A percentile compares a stretch with the other conserved stretches of the same genome.
Evolutionary conservation across 2,888 invertebrate species (phyloP).

Genomic region (Oscheius myriophilus): DNA sequence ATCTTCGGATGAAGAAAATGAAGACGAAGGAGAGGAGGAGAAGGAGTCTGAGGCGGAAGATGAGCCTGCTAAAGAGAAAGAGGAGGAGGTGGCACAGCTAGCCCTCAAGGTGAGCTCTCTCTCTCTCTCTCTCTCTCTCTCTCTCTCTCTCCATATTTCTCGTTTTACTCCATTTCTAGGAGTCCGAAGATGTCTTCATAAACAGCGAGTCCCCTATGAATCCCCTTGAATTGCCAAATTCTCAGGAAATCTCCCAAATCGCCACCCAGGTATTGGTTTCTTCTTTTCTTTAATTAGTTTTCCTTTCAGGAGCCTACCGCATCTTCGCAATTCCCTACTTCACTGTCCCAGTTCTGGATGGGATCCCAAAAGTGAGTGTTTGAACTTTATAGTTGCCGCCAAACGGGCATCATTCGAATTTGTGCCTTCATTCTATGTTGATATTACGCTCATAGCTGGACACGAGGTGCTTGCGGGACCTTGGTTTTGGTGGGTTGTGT

Average conservation of each 20-base stretch:
- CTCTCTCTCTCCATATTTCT: not conserved
- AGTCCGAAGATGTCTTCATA: conserved; percentile 12
- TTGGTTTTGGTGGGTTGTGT: too few species aligned
- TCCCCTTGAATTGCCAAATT: not conserved
- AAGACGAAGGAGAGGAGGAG: conserved; percentile 34
- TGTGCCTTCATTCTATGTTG: too few species aligned
- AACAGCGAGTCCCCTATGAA: not conserved
- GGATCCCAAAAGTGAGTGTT: conserved; percentile 9
- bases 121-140: not conserved
- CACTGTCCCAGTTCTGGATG: conserved; percentile 6
- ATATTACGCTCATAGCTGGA: too few species aligned
- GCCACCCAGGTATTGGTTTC: too few species aligned
- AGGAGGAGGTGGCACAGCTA: not conserved
- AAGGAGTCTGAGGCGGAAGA: not conserved
- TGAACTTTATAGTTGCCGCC: too few species aligned
- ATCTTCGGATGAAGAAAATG: conserved; percentile 20
- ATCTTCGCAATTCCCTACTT: conserved; percentile 6
- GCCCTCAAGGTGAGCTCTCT: conserved; percentile 5
- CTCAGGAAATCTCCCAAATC: too few species aligned
- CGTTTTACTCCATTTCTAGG: not conserved
- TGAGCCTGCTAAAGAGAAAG: too few species aligned
- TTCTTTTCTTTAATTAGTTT: too few species aligned
- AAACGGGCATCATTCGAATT: too few species aligned
- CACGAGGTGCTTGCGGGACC: too few species aligned
- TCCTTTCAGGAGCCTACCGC: too few species aligned